Percentiles rank a stretch among this genome's conserved stretches.
phyloP scores from a whole-genome alignment of 2,888 invertebrate species.

The Caenorhabditis sinica region DNA sequence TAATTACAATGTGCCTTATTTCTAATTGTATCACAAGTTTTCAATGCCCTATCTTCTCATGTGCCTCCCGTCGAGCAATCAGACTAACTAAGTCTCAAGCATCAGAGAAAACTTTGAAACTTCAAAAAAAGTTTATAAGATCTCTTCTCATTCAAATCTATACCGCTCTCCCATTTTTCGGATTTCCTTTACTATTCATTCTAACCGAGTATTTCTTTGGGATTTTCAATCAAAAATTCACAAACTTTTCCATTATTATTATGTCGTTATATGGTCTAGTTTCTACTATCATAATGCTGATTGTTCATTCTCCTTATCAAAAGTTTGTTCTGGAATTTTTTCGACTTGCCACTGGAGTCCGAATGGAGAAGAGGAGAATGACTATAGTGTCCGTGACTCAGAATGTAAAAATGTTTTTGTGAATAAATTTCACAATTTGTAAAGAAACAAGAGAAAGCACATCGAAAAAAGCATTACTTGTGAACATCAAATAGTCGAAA shows the following conservation, averaged over 20 bases:
- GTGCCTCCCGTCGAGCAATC: too few species aligned
- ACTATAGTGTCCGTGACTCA: too few species aligned
- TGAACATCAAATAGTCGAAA: too few species aligned
- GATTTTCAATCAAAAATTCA: constrained; percentile 30
- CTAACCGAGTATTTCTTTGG: background rate
- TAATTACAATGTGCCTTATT: background rate
- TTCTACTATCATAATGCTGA: constrained; percentile 11
- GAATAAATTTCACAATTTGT: too few species aligned
- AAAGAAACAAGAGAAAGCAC: too few species aligned
- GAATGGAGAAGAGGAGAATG: too few species aligned
- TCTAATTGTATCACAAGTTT: background rate
- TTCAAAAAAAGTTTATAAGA: constrained; percentile 11
- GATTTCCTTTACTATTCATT: background rate
- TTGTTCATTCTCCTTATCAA: constrained; percentile 23
- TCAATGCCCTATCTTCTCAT: background rate
- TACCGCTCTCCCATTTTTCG: background rate
- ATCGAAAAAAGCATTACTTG: too few species aligned
- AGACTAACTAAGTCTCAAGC: background rate
- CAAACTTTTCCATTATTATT: constrained; percentile 12
- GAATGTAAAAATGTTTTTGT: too few species aligned
- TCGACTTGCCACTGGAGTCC: too few species aligned
- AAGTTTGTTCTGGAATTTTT: background rate
- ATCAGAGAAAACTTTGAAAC: background rate
- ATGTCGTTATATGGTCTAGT: constrained; percentile 16
- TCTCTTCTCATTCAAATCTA: background rate